Percentiles rank a stretch among this genome's conserved stretches.
Evolutionary conservation across 2,113 vertebrate genomes (phyloP).

Genomic region (Herpetotheres cachinnans): DNA sequence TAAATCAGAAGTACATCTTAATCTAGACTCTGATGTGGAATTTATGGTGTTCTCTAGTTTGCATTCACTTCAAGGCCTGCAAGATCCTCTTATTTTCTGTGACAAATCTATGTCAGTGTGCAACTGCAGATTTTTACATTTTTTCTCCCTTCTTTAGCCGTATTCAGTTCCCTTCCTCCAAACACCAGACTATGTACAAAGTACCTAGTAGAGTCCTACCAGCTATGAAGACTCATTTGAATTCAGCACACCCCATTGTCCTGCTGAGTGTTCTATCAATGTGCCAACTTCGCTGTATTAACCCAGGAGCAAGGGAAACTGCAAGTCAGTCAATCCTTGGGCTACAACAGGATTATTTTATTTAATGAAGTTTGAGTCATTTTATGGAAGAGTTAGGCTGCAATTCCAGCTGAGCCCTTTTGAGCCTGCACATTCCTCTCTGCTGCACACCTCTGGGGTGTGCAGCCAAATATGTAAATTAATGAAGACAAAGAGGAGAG

Average conservation of each 20-base stretch:
- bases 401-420: constrained; percentile 54
- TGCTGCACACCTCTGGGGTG: background rate
- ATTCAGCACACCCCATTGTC: constrained; percentile 51
- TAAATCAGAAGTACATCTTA: background rate
- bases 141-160: background rate
- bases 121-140: background rate
- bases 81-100: background rate
- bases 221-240: constrained; percentile 25
- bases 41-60: background rate
- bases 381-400: constrained; percentile 37
- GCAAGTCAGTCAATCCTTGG: constrained; percentile 34
- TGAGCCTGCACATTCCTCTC: constrained; percentile 29
- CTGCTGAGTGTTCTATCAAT: constrained; percentile 54
- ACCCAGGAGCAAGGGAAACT: constrained; percentile 41
- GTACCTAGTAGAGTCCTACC: background rate
- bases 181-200: background rate
- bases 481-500: constrained; percentile 56
- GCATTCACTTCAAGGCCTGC: background rate
- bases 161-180: background rate
- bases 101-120: background rate
- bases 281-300: constrained; percentile 37
- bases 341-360: constrained; percentile 52
- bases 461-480: constrained; percentile 45
- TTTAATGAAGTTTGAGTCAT: constrained; percentile 54
- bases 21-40: background rate